Evolutionary conservation across 2,113 vertebrate species (phyloP).

Genomic region (Phoxinus phoxinus): DNA sequence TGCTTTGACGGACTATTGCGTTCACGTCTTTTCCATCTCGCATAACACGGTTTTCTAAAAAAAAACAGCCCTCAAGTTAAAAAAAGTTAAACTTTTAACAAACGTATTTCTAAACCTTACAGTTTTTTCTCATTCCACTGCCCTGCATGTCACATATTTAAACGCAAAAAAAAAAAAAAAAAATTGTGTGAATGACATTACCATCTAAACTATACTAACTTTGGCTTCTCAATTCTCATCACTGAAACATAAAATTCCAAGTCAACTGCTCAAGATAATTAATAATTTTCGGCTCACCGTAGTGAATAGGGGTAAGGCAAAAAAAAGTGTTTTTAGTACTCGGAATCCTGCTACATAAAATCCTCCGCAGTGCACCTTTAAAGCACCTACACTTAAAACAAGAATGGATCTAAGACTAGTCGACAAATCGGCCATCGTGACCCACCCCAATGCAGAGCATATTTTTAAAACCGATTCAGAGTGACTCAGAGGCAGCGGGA

Average conservation of each 20-base stretch:
- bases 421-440: not conserved
- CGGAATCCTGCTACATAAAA: not conserved
- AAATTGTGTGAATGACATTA: not conserved
- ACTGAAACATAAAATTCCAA: not conserved
- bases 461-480: constrained; percentile 28
- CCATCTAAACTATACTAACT: not conserved
- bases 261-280: not conserved
- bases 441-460: constrained; percentile 48
- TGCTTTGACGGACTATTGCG: no score
- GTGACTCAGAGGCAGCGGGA: constrained; percentile 32
- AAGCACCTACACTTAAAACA: not conserved
- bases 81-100: no score
- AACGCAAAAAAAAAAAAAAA: not conserved
- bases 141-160: no score
- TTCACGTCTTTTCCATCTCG: no score
- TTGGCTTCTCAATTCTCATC: not conserved
- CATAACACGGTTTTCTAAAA: no score
- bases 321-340: not conserved
- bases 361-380: not conserved
- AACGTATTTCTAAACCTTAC: no score
- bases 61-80: no score
- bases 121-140: no score
- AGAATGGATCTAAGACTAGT: constrained; percentile 3
- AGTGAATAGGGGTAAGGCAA: not conserved
- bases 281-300: not conserved